Conservation (phyloP, 2,113 vertebrate genomes). For the Montifringilla adamsi region DNA sequence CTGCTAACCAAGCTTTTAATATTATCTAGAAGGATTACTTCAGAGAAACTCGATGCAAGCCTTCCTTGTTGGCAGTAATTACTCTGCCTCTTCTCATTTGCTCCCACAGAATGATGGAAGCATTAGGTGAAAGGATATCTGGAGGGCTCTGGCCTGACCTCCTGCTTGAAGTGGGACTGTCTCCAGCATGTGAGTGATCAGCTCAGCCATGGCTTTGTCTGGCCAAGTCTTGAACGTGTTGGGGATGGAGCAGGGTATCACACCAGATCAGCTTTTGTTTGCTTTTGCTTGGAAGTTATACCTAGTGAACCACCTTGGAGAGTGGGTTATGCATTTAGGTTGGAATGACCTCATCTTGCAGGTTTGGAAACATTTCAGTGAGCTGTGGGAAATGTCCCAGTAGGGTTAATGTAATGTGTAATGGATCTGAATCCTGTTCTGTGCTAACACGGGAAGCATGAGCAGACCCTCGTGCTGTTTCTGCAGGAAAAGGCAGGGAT, state of each 20-base stretch:
- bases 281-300: background rate
- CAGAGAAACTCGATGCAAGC: background rate
- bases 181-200: background rate
- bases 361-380: conserved; percentile 12
- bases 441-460: background rate
- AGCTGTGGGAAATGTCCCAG: background rate
- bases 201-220: background rate
- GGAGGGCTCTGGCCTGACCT: conserved; percentile 2
- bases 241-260: background rate
- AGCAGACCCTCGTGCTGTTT: background rate
- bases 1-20: background rate
- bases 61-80: background rate
- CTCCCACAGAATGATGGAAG: background rate
- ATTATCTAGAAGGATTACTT: background rate
- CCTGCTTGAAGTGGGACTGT: background rate
- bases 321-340: background rate
- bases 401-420: background rate
- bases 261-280: background rate
- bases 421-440: background rate
- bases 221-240: background rate
- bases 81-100: background rate
- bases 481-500: background rate
- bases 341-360: conserved; percentile 43
- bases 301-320: background rate
- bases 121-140: background rate